Percentiles rank a stretch among this genome's conserved stretches.
phyloP scores from a whole-genome alignment of 2,888 invertebrate species.

The Ichneumoninae sp. region DNA sequence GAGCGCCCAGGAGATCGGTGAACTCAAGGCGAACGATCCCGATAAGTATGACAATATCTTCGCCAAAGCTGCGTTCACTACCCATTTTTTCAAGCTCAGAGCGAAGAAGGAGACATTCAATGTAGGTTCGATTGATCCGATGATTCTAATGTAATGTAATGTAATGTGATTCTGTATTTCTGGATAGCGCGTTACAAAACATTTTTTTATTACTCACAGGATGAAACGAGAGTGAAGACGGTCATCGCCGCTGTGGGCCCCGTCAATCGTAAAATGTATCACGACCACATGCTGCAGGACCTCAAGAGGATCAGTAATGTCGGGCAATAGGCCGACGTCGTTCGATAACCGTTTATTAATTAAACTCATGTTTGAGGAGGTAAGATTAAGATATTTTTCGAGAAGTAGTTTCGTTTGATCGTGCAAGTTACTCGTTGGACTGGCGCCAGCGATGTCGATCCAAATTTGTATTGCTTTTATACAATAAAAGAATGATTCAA shows the following conservation, averaged over 20 bases:
- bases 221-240: slow-evolving; percentile 92
- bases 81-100: slow-evolving; percentile 93
- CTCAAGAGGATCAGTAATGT: slow-evolving; percentile 85
- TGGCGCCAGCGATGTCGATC: not conserved
- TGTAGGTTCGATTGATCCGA: slow-evolving; percentile 86
- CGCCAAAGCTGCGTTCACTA: slow-evolving; percentile 91
- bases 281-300: slow-evolving; percentile 89
- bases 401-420: not conserved
- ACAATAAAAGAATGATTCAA: not conserved
- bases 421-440: not conserved
- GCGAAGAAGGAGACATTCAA: slow-evolving; percentile 96
- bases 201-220: slow-evolving; percentile 86
- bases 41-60: slow-evolving; percentile 89
- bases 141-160: not conserved
- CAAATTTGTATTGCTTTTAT: slow-evolving; percentile 29
- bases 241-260: slow-evolving; percentile 89
- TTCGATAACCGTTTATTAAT: slow-evolving; percentile 4
- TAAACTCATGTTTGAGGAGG: not conserved
- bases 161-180: not conserved
- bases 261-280: slow-evolving; percentile 92
- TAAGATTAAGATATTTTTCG: slow-evolving; percentile 21
- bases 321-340: not conserved
- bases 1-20: slow-evolving; percentile 91
- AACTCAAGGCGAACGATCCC: slow-evolving; percentile 89
- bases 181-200: slow-evolving; percentile 13